Evolutionary conservation across 2,888 invertebrate species (phyloP), one percentile per base, ranked within the genome.

Genomic region (Aphidoletes aphidimyza): DNA sequence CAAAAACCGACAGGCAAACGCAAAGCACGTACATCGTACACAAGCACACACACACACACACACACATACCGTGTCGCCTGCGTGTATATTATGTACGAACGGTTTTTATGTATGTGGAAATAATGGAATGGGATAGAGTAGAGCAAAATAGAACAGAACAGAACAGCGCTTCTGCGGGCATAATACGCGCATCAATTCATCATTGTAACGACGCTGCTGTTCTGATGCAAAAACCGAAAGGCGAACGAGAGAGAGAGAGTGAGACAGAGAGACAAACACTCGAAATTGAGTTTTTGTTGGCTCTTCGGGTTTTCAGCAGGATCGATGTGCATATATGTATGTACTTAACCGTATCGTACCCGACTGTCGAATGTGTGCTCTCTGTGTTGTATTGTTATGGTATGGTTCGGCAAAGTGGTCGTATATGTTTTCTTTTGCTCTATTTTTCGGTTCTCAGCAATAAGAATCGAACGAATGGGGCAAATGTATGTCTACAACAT

Each of bases 341-440:
- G 81, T 37, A 37, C 81, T 81, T 81, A 36, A 37, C 5, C n/a
- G 81, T 81, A 81, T 81, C n/a, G 37, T 81, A 81, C n/a, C n/a
- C n/a, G n/a, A n/a, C 81, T 81, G n/a, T 37, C 37, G n/a, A 37
- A 37, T 81, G 36, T 81, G 81, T 81, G n/a, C 81, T 69, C 69
- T n/a, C n/a, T n/a, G n/a, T n/a, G 26, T 30, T 6, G 9, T 81
- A 81, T 81, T 81, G 81, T 81, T 81, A n/a, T 36, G 37, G 37
- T 37, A 81, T 39, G 81, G 37, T 81, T 37, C 37, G 26, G 81
- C 36, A 81, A 36, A 81, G 36, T 37, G 81, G 36, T 81, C 81
- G 81, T 81, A 37, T 81, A 81, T 81, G 37, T 81, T 81, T 37
- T 81, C 37, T n/a, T 81, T 81, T 81, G 81, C 81, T 81, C 81